These are phyloP conservation scores for Grantiella picta DNA, from an alignment of 2,113 vertebrate species.

Conservation along the genomic window DNA sequence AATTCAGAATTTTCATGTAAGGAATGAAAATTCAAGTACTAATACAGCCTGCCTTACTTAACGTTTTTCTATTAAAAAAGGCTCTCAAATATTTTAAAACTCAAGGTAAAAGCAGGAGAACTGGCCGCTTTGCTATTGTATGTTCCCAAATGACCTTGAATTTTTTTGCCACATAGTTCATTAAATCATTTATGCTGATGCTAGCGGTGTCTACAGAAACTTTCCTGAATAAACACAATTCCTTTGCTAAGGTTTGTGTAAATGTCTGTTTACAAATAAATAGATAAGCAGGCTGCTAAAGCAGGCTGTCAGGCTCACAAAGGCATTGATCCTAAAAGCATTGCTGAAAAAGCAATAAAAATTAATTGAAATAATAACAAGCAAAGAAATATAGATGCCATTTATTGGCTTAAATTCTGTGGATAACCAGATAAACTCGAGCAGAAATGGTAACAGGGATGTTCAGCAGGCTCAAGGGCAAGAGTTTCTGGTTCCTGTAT, in stretches of 20 bases:
- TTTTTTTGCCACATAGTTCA: background rate
- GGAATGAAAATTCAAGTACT: background rate
- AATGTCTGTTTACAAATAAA: background rate
- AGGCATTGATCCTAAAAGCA: background rate
- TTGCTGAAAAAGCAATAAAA: background rate
- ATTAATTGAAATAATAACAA: background rate
- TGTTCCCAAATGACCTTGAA: background rate
- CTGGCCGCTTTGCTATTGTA: background rate
- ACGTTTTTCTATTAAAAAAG: background rate
- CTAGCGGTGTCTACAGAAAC: background rate
- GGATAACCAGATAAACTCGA: background rate
- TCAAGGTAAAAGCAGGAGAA: background rate
- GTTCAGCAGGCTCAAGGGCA: background rate
- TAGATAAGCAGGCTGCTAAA: background rate
- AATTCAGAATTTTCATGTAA: background rate
- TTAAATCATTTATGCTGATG: background rate
- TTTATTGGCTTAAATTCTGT: background rate
- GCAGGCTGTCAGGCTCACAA: background rate
- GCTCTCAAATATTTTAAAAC: background rate
- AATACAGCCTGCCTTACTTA: background rate
- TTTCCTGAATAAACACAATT: background rate
- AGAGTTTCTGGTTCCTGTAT: background rate
- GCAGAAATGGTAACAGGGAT: background rate
- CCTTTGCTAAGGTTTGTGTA: background rate
- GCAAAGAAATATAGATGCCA: fast-evolving